Evolutionary conservation across 2,888 invertebrate species (phyloP), one percentile per base, ranked within the genome.

Genomic region (Neoitamus cyanurus): DNA sequence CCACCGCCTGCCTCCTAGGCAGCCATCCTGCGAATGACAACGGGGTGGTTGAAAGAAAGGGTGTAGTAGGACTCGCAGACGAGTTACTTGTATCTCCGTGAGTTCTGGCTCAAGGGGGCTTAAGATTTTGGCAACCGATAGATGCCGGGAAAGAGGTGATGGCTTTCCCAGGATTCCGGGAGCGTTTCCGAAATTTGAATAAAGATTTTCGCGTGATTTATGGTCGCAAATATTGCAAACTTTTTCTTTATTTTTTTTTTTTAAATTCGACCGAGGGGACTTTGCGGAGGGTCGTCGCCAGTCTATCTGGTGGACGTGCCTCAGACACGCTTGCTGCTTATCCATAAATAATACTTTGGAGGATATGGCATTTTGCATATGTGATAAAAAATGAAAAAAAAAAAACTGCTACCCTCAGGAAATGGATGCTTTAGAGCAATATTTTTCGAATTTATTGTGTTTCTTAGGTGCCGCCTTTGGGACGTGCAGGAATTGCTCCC

Each of bases 121-220:
- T 58, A 58, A 77, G 84, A 84, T 84, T 72, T 73, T 72, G 83
- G 73, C 83, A 83, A 46, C 75, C 77, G 84, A 84, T 83, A 83
- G 9, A 13, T 42, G 5, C 1, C 15, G 5, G 83, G 73, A 34
- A 46, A n/a, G 83, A 70, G 37, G 30, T 68, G 84, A 68, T 46
- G 58, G 31, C 31, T 42, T 69, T 83, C 28, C 70, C 37, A 28
- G 31, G 70, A 70, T 42, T 83, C 70, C 7, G 15, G n/a, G 36
- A 34, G 42, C 37, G 83, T 86, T 75, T 85, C 30, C 9, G 42
- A 83, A 80, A 86, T 86, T 86, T 86, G 86, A 86, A 86, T 86
- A 86, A 86, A 86, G 86, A 86, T 86, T 86, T 86, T 80, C 75
- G 82, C 80, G 82, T 86, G 86, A 86, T 86, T 85, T 86, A 86